Evolutionary conservation across 2,888 invertebrate species (phyloP), one percentile per base, ranked within the genome.

Genomic region (Neocrepidodera transversa): DNA sequence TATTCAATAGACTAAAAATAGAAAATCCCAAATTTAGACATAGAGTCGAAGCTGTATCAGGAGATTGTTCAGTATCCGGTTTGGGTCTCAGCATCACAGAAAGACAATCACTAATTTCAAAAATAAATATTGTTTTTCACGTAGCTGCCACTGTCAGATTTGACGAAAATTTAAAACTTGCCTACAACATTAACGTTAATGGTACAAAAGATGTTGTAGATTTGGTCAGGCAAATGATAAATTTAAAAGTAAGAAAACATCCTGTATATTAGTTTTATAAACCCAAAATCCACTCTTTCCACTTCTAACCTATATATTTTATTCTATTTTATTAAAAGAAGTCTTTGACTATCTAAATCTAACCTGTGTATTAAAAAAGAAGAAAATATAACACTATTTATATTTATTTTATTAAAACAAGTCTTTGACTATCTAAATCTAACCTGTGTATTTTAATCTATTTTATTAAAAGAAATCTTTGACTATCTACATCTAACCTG

Each of bases 71-170:
- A 8, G 79, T 85, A 0, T 84, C 87, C 0, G 87, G 86, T 0
- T 79, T 91, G 2, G 90, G 90, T 0, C 78, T 90, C 18, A 84
- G 83, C 0, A 74, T 83, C 0, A 79, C 80, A 5, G 88, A 90
- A 71, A 84, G 88, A 65, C 82, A 85, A 68, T 82, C 81, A 61
- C 78, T 89, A 2, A 80, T 81, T 0, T 83, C 87, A 2, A 86
- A 90, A 76, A 87, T 92, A 42, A 82, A 87, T 68, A 79, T 88
- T 57, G 83, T 88, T 4, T 90, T 97, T 78, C 95, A 97, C 75
- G 90, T 91, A 7, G 97, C 97, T 0, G 97, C 97, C 0, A 96
- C 96, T 0, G 92, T 97, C 3, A 86, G 89, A 71, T 95, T 95
- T 71, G 92, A 94, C 76, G 95, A 95, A 74, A 87, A 88, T 43